Percentiles rank a stretch among this genome's conserved stretches.
phyloP scores from a whole-genome alignment of 2,888 invertebrate genomes.

The Rhamphomyia laevipes region DNA sequence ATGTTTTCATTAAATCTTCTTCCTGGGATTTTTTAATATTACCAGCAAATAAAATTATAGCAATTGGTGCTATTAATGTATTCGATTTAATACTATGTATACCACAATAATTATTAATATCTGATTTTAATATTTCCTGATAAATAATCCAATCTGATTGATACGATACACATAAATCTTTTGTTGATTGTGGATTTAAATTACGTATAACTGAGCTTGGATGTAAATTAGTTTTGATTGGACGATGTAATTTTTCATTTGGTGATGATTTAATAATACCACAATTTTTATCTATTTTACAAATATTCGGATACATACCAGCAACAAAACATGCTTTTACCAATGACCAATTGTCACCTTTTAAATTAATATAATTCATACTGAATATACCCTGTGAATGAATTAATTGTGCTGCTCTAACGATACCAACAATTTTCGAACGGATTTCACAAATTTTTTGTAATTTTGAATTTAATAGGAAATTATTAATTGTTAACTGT shows the following conservation, averaged over 20 bases:
- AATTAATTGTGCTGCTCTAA: constrained; percentile 41
- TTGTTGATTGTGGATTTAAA: constrained; percentile 9
- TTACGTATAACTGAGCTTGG: constrained; percentile 43
- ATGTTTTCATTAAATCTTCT: constrained; percentile 14
- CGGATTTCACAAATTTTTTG: constrained; percentile 78
- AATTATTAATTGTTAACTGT: constrained; percentile 45
- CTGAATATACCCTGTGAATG: constrained; percentile 59
- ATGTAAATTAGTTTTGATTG: constrained; percentile 29
- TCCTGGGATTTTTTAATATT: constrained; percentile 8
- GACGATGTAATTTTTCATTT: constrained; percentile 33
- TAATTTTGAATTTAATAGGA: constrained; percentile 72
- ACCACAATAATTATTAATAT: constrained; percentile 43
- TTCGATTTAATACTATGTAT: constrained; percentile 55
- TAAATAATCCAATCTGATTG: constrained; percentile 75
- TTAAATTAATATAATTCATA: constrained; percentile 67
- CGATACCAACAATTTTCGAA: constrained; percentile 68
- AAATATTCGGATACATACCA: constrained; percentile 82
- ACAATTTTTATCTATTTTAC: constrained; percentile 53
- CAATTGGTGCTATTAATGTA: constrained; percentile 67
- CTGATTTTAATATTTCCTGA: constrained; percentile 63
- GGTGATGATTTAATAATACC: constrained; percentile 51
- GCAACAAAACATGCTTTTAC: constrained; percentile 81
- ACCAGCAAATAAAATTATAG: constrained; percentile 55
- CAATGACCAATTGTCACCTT: constrained; percentile 83
- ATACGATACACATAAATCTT: constrained; percentile 23